phyloP scores from a whole-genome alignment of 2,888 invertebrate genomes.

The Patella pellucida region DNA sequence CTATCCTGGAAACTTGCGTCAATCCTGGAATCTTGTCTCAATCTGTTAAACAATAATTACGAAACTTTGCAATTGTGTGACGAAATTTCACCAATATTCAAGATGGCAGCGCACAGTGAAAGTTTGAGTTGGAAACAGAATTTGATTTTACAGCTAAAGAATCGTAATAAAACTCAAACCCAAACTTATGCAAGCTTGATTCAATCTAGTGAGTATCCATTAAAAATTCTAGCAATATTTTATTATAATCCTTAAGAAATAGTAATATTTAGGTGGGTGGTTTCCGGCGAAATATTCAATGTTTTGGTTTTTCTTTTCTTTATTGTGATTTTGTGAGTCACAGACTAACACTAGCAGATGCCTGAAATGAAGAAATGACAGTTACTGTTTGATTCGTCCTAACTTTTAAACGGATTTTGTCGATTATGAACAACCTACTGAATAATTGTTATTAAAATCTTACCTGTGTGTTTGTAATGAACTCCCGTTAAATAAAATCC shows the following conservation, averaged over 20 bases:
- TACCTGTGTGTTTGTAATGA: too few relatives aligned
- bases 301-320: slow-evolving; percentile 16
- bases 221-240: too few relatives aligned
- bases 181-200: slow-evolving; percentile 52
- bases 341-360: not conserved
- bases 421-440: too few relatives aligned
- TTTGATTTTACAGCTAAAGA: slow-evolving; percentile 47
- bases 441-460: too few relatives aligned
- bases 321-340: not conserved
- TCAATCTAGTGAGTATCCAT: slow-evolving; percentile 49
- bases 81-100: slow-evolving; percentile 11
- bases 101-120: slow-evolving; percentile 38
- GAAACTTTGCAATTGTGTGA: too few relatives aligned
- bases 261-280: too few relatives aligned
- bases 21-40: not conserved
- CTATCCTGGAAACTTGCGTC: too few relatives aligned
- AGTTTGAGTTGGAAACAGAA: slow-evolving; percentile 46
- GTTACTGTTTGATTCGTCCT: too few relatives aligned
- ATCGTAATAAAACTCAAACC: slow-evolving; percentile 53
- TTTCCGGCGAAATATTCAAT: too few relatives aligned
- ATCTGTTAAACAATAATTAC: not conserved
- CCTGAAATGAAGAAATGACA: not conserved
- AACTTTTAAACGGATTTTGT: too few relatives aligned
- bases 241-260: too few relatives aligned
- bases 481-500: too few relatives aligned